Evolutionary conservation across 2,888 invertebrate genomes (phyloP), one percentile per base, ranked within the genome.

Genomic region (Palloptera scutellata): DNA sequence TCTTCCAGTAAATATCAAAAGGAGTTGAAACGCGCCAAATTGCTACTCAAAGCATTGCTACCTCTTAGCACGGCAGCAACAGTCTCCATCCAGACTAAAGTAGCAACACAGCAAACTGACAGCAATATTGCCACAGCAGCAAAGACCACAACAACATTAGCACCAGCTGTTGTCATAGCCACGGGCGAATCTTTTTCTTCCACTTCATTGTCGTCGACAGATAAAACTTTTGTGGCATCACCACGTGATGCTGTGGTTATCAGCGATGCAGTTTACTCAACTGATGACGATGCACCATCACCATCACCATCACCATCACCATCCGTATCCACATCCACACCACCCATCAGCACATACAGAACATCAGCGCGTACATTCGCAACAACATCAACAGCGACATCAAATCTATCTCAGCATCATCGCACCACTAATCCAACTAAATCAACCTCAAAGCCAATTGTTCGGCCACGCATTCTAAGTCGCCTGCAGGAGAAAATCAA

Each of bases 401-500:
- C 61, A 17, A 10, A 40, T 45, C n/a, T 43, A 12, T n/a, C 54
- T 43, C 52, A 20, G 20, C 48, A 45, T 41, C 1, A 61, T 51
- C 69, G 64, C 54, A 65, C 73, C 61, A 74, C 79, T 69, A 80
- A 80, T 75, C 75, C 77, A 9, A 74, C 77, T 43, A 77, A 79
- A 74, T 72, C 78, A 63, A 64, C 76, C 65, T 77, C 76, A 71
- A 83, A 81, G 75, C 84, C 81, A 71, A 81, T 83, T 75, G 79
- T 77, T 70, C 81, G 81, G 72, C 81, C 84, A 74, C 80, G 87
- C 70, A 79, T 87, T 75, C 86, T 88, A 69, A 86, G 86, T 75
- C 86, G 88, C 73, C 82, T 88, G 70, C 89, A 89, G 83, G 90
- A 90, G 85, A 88, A 89, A 81, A 86, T 90, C 77, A 89, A 88